phyloP scores from a whole-genome alignment of 2,113 vertebrate species.

The Elgaria multicarinata region DNA sequence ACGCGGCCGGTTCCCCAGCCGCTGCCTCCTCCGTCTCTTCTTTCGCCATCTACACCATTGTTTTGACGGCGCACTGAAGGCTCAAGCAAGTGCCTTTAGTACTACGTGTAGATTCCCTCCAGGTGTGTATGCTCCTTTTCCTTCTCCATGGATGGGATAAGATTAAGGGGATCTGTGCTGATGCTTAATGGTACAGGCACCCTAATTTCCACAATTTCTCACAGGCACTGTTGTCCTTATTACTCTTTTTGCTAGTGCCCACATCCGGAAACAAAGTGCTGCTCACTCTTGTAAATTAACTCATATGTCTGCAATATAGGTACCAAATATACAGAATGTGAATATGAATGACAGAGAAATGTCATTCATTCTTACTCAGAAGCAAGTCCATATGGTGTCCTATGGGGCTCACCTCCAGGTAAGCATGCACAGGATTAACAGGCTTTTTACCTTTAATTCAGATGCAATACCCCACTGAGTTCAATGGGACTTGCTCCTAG shows the following conservation, averaged over 20 bases:
- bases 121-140: neutral
- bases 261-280: neutral
- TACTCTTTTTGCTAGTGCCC: neutral
- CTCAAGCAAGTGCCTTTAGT: too few relatives aligned
- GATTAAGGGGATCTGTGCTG: neutral
- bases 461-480: neutral
- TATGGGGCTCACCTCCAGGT: neutral
- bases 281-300: neutral
- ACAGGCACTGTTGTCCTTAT: neutral
- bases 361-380: too few relatives aligned
- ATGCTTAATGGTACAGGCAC: neutral
- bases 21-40: too few relatives aligned
- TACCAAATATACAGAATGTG: neutral
- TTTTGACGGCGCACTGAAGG: too few relatives aligned
- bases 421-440: neutral
- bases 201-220: neutral
- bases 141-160: neutral
- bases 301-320: neutral
- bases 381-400: too few relatives aligned
- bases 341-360: neutral
- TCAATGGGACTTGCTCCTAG: too few relatives aligned
- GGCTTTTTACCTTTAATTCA: neutral
- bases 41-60: too few relatives aligned
- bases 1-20: too few relatives aligned
- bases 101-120: too few relatives aligned